phyloP scores from a whole-genome alignment of 2,888 invertebrate genomes.

The Mesochorus sp. region DNA sequence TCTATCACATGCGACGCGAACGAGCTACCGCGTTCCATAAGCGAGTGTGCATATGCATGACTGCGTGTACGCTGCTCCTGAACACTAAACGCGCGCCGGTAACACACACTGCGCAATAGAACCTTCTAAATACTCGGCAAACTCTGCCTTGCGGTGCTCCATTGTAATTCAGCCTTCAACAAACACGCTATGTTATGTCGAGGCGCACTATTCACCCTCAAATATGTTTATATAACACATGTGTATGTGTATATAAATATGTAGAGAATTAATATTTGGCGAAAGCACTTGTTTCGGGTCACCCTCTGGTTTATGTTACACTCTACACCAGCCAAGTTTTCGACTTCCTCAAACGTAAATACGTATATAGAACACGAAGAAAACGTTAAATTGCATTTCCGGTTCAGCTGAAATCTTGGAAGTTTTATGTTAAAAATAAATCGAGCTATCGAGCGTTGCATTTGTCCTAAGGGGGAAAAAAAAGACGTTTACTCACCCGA shows the following conservation, averaged over 20 bases:
- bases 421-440: too few species aligned
- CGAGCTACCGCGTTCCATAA: not conserved
- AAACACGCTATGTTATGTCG: slow-evolving; percentile 7
- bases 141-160: slow-evolving; percentile 51
- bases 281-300: slow-evolving; percentile 25
- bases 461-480: too few species aligned
- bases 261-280: slow-evolving; percentile 40
- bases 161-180: slow-evolving; percentile 53
- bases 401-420: too few species aligned
- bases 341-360: not conserved
- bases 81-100: slow-evolving; percentile 6
- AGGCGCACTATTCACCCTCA: slow-evolving; percentile 18
- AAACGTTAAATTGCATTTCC: too few species aligned
- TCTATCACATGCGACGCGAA: slow-evolving; percentile 7
- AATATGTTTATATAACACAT: slow-evolving; percentile 48
- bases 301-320: slow-evolving; percentile 14
- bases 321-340: slow-evolving; percentile 7
- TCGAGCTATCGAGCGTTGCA: too few species aligned
- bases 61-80: slow-evolving; percentile 17
- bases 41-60: not conserved
- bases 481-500: too few species aligned
- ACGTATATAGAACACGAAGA: not conserved
- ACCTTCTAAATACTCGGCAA: slow-evolving; percentile 58
- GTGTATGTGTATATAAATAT: slow-evolving; percentile 17
- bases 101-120: slow-evolving; percentile 47